Conservation (phyloP, 2,113 vertebrate genomes). For the Parus major region DNA sequence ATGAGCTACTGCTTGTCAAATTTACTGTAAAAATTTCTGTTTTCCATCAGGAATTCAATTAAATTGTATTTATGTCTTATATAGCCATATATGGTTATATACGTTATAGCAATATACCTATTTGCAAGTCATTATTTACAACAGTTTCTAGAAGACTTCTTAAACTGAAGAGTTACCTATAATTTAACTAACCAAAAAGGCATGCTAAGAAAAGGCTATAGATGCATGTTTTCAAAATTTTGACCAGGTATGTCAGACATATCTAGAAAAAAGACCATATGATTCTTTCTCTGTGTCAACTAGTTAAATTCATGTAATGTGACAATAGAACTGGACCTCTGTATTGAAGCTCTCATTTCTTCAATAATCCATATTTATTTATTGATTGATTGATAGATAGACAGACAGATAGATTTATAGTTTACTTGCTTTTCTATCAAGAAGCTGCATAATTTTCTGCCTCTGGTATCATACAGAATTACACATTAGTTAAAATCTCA, state of each 20-base stretch:
- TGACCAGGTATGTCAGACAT: neutral
- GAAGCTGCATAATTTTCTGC: neutral
- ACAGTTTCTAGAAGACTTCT: neutral
- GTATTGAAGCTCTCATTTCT: neutral
- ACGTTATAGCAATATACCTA: neutral
- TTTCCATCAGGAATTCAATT: neutral
- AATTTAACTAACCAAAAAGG: neutral
- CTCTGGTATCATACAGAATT: neutral
- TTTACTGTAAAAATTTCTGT: neutral
- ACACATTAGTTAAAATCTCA: neutral
- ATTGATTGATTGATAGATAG: too few relatives aligned
- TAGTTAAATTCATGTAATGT: rapidly evolving
- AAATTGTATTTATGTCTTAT: neutral
- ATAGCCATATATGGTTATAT: neutral
- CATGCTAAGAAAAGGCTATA: neutral
- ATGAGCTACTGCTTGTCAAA: neutral
- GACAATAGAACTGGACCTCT: neutral
- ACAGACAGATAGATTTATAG: neutral
- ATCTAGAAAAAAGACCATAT: neutral
- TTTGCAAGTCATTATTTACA: neutral
- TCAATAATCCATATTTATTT: neutral
- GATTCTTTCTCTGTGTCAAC: neutral
- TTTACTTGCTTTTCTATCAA: neutral
- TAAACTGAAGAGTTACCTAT: neutral
- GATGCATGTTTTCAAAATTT: neutral